Conservation (phyloP, 2,113 vertebrate genomes). For the Ginglymostoma cirratum region DNA sequence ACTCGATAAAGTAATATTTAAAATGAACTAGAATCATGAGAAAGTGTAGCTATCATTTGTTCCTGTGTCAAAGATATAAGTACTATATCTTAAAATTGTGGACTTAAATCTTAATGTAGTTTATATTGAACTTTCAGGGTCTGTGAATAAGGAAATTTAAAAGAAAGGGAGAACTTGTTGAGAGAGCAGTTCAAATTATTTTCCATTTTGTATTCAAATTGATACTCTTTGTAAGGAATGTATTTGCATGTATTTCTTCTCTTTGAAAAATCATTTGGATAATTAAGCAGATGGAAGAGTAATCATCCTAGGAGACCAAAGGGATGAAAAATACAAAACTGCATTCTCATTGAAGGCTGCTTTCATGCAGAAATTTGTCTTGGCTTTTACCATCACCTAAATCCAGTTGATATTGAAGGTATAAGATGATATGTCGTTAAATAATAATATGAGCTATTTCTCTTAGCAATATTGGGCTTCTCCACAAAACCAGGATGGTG, state of each 20-base stretch:
- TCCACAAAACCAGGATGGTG: not conserved
- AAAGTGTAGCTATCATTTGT: not conserved
- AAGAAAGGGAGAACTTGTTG: not conserved
- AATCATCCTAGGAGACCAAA: not conserved
- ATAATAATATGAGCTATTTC: not conserved
- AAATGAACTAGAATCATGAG: not conserved
- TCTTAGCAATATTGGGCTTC: not conserved
- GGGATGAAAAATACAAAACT: not conserved
- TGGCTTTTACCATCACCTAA: not conserved
- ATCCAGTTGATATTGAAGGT: not conserved
- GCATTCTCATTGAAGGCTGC: not conserved
- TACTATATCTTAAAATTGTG: not conserved
- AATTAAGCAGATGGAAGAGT: not conserved
- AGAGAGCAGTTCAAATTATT: not conserved
- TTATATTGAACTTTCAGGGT: not conserved
- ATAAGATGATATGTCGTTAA: not conserved
- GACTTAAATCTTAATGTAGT: not conserved
- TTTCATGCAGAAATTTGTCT: not conserved
- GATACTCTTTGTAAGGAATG: not conserved
- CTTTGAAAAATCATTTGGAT: constrained; percentile 12
- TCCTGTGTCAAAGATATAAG: not conserved
- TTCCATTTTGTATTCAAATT: not conserved
- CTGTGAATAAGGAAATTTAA: not conserved
- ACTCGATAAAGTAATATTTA: constrained; percentile 31
- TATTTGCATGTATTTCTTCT: not conserved